These are phyloP conservation scores for Arothron firmamentum DNA, from an alignment of 2,113 vertebrate genomes.

Conservation along the genomic window DNA sequence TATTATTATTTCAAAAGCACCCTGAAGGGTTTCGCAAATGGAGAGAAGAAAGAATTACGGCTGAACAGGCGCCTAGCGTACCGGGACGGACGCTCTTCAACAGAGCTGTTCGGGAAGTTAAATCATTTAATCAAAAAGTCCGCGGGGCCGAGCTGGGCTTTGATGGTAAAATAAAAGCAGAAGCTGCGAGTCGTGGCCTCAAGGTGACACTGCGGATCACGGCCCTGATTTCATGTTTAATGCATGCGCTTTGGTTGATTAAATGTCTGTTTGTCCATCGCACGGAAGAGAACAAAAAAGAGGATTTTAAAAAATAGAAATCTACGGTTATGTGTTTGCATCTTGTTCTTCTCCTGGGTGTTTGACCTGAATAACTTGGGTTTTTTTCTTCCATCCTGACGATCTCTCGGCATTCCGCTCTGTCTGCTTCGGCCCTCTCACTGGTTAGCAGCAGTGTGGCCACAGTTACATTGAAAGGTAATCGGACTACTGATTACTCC, in stretches of 20 bases:
- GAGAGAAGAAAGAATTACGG: no score
- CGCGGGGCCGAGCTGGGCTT: background rate
- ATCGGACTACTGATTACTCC: no score
- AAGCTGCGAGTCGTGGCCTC: constrained; percentile 11
- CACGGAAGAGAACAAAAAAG: background rate
- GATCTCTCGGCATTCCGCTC: constrained; percentile 35
- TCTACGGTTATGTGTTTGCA: background rate
- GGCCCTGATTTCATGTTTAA: constrained; percentile 9
- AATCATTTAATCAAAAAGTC: constrained; percentile 4
- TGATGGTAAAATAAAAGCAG: constrained; percentile 15
- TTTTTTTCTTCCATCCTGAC: constrained; percentile 20
- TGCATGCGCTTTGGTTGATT: no score
- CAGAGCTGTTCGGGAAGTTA: no score
- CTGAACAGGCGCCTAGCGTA: no score
- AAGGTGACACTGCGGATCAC: constrained; percentile 35
- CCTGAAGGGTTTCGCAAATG: no score
- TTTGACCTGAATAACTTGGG: constrained; percentile 53
- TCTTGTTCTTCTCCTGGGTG: constrained; percentile 23
- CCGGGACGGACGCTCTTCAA: no score
- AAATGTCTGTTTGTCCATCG: no score
- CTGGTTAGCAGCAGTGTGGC: constrained; percentile 46
- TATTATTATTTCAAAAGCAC: no score
- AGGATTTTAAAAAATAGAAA: constrained; percentile 2
- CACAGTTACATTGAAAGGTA: no score
- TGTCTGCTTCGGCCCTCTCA: constrained; percentile 46